A percentile compares a stretch with the other conserved stretches of the same genome.
These are phyloP conservation scores for Drosophila trapezifrons DNA, from an alignment of 1,140 invertebrate species.

Conservation along the genomic window DNA sequence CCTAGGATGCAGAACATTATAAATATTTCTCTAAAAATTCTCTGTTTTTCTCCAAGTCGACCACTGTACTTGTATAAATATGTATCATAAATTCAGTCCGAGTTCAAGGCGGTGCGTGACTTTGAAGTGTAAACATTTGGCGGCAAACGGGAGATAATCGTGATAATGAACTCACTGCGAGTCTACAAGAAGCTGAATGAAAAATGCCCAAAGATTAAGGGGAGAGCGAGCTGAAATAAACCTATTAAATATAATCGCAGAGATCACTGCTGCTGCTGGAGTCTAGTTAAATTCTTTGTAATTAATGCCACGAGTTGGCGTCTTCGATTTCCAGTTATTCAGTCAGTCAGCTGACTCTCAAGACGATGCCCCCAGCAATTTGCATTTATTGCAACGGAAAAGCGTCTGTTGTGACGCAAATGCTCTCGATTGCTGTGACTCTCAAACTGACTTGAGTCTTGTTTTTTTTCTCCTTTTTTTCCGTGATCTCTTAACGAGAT, in stretches of 20 bases:
- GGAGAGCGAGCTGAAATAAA: neutral
- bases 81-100: conserved; percentile 40
- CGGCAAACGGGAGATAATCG: conserved; percentile 35
- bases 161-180: conserved; percentile 36
- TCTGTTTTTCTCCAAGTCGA: too few relatives aligned
- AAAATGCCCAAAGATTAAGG: conserved; percentile 12
- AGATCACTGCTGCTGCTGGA: neutral
- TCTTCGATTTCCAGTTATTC: conserved; percentile 6
- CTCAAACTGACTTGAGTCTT: conserved; percentile 42
- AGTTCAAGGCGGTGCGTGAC: conserved; percentile 58
- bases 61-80: conserved; percentile 40
- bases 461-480: neutral
- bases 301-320: conserved; percentile 1
- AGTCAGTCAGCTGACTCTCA: conserved; percentile 48
- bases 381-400: conserved; percentile 50
- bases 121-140: conserved; percentile 50
- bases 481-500: conserved; percentile 43
- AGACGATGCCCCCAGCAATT: conserved; percentile 35
- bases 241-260: conserved; percentile 18
- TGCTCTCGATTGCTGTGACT: conserved; percentile 30
- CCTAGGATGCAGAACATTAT: neutral
- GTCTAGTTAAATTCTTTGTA: neutral
- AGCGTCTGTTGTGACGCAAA: conserved; percentile 66
- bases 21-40: neutral
- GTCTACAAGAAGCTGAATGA: conserved; percentile 22